Percentiles rank a stretch among this genome's conserved stretches.
Evolutionary conservation across 2,888 invertebrate genomes (phyloP).

Genomic region (Formica aserva): DNA sequence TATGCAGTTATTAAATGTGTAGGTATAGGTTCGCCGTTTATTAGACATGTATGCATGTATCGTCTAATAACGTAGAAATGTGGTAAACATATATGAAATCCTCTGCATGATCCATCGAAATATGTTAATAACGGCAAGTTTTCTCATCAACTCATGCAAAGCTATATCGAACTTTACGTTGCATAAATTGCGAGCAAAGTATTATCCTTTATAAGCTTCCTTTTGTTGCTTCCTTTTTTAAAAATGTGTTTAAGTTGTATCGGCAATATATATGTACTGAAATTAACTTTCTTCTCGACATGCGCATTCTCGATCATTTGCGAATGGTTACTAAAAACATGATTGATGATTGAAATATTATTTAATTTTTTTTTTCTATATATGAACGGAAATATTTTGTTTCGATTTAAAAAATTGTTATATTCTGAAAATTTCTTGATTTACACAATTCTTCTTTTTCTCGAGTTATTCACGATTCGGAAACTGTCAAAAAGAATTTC

Average conservation of each 20-base stretch:
- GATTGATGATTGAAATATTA: neutral
- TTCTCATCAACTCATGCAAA: slow-evolving; percentile 44
- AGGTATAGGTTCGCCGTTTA: neutral
- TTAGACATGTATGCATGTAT: slow-evolving; percentile 7
- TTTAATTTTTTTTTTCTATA: neutral
- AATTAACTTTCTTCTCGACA: slow-evolving; percentile 8
- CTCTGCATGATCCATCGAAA: slow-evolving; percentile 30
- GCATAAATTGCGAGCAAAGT: neutral
- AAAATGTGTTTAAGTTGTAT: neutral
- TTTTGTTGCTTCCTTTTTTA: neutral
- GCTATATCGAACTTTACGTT: slow-evolving; percentile 29
- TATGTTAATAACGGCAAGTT: slow-evolving; percentile 43
- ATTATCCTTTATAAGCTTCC: slow-evolving; percentile 5
- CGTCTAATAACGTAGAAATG: slow-evolving; percentile 18
- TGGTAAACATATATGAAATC: neutral
- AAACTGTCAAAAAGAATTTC: neutral
- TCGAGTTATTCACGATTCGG: neutral
- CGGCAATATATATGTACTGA: neutral
- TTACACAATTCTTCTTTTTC: neutral
- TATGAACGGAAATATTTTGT: neutral
- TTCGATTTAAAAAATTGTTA: neutral
- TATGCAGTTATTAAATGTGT: neutral
- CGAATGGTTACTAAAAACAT: neutral
- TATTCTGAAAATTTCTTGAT: neutral
- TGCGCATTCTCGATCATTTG: neutral